phyloP scores from a whole-genome alignment of 2,113 vertebrate species.

The Daboia siamensis region DNA sequence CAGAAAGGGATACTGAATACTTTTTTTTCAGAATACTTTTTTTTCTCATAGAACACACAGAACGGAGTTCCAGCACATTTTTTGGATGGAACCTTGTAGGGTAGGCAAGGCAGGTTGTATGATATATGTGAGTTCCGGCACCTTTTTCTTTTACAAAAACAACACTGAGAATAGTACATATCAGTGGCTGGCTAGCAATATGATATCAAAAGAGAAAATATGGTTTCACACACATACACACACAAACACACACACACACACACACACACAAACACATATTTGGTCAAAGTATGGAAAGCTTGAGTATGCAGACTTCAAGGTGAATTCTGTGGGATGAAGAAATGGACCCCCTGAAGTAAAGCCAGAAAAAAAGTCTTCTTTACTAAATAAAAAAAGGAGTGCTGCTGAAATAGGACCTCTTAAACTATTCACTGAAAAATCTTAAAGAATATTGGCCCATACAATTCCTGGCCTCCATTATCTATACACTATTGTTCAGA shows the following conservation, averaged over 20 bases:
- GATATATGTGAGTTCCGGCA: too few species aligned
- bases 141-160: too few species aligned
- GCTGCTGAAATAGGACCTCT: not conserved
- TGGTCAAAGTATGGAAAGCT: not conserved
- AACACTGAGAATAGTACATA: not conserved
- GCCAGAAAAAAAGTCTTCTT: not conserved
- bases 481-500: not conserved
- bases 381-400: not conserved
- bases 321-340: not conserved
- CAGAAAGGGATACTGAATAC: not conserved
- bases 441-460: not conserved
- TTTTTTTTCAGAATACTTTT: too few species aligned
- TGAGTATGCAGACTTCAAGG: not conserved
- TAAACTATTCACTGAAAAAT: not conserved
- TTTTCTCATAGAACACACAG: too few species aligned
- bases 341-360: not conserved
- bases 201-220: not conserved
- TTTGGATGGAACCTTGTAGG: too few species aligned
- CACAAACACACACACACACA: not conserved
- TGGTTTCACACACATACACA: not conserved
- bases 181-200: not conserved
- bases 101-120: too few species aligned
- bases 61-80: too few species aligned
- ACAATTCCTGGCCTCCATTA: not conserved
- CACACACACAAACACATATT: not conserved